Percentiles rank a stretch among this genome's conserved stretches.
These are phyloP conservation scores for Epistrophe grossulariae DNA, from an alignment of 2,888 invertebrate genomes.

Conservation along the genomic window DNA sequence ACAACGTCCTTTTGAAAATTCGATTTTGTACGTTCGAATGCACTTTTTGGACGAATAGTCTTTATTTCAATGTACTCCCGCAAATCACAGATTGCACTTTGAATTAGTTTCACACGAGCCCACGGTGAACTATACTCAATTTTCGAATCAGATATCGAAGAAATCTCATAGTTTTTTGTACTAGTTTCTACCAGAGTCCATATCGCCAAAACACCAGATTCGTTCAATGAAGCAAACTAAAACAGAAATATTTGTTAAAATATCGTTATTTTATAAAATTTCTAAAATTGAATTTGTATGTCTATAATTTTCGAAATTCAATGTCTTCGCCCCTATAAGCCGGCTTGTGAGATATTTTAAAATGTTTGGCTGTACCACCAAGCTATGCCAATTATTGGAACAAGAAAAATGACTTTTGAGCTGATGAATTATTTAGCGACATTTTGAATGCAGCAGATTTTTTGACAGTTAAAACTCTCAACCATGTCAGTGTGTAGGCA, in stretches of 20 bases:
- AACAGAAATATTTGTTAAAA: conserved; percentile 50
- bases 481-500: too few relatives aligned
- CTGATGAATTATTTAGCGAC: too few relatives aligned
- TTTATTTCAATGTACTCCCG: conserved; percentile 79
- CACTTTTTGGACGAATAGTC: conserved; percentile 77
- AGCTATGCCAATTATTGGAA: too few relatives aligned
- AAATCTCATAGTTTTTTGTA: conserved; percentile 44
- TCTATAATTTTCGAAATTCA: too few relatives aligned
- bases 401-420: too few relatives aligned
- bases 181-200: conserved; percentile 83
- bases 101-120: conserved; percentile 82
- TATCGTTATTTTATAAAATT: too few relatives aligned
- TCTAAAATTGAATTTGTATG: too few relatives aligned
- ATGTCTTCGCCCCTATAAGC: too few relatives aligned
- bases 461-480: too few relatives aligned
- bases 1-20: conserved; percentile 83
- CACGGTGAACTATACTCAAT: conserved; percentile 82
- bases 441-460: too few relatives aligned
- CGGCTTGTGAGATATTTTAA: too few relatives aligned
- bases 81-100: conserved; percentile 81
- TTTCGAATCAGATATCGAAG: conserved; percentile 39
- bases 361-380: too few relatives aligned
- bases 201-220: conserved; percentile 82
- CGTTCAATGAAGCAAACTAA: conserved; percentile 84
- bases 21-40: conserved; percentile 82